Percentiles rank a stretch among this genome's conserved stretches.
Conservation (phyloP, 2,888 invertebrate genomes). For the Tanypteryx hageni region DNA sequence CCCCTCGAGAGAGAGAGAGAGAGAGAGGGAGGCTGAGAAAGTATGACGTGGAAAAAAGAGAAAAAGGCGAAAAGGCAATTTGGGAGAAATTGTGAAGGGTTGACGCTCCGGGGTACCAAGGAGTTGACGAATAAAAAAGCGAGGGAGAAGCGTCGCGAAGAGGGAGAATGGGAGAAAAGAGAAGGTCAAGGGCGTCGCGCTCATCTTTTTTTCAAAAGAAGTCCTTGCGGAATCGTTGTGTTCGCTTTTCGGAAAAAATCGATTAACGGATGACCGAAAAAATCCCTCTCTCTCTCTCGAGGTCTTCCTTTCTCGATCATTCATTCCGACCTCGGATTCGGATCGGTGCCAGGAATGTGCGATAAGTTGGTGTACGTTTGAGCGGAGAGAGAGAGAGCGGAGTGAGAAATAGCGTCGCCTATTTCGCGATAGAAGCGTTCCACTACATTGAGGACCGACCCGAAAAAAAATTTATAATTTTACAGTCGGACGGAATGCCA, state of each 20-base stretch:
- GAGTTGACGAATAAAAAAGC: not conserved
- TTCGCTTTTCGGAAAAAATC: conserved; percentile 6
- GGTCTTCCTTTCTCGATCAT: not conserved
- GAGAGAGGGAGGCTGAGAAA: too few species aligned
- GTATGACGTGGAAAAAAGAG: not conserved
- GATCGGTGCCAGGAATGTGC: not conserved
- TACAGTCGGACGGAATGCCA: not conserved
- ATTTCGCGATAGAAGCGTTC: not conserved
- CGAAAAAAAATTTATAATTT: not conserved
- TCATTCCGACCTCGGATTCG: not conserved
- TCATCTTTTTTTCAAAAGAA: not conserved
- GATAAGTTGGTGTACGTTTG: not conserved
- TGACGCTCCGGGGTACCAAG: not conserved
- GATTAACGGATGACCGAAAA: not conserved
- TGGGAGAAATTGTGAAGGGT: not conserved
- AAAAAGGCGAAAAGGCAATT: not conserved
- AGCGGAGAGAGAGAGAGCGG: not conserved
- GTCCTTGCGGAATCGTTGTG: not conserved
- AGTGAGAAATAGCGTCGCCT: not conserved
- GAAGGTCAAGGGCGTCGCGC: not conserved
- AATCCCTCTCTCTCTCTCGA: too few species aligned
- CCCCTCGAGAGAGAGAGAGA: not conserved
- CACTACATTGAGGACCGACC: not conserved
- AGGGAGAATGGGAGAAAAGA: not conserved
- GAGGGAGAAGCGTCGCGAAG: not conserved